Base-by-base conservation (phyloP, 53 echinoderm and acorn worm genomes). In the Hippasteria phrygiana region DNA sequence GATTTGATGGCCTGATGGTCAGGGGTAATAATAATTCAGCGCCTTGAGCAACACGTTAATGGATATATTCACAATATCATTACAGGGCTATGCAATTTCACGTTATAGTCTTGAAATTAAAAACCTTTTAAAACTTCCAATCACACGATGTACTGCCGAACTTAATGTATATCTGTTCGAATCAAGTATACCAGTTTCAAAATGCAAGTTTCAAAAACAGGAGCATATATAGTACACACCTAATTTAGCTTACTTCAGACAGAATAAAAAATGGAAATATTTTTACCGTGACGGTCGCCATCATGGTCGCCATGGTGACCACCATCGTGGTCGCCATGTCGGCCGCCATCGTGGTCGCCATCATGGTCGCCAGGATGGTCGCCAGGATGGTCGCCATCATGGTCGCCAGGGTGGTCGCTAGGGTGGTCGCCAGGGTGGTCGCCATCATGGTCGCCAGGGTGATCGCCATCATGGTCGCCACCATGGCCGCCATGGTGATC, bases 321-420 rank as follows among this genome's bases (percentile, higher is more conserved):
- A 48, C 27, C 62, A 33, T 56, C 17, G 22, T 62, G 41, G 40
- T 28, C 66, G 28, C 47, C 64, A 27, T 46, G 28, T 11, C 20
- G 41, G 40, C 36, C 77, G 14, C 45, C 38, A 18, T 28, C 33
- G 0, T 18, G 64, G 28, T 28, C 83, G 29, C 46, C 83, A 63
- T 82, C 77, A 48, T 20, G 50, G 35, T 55, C 55, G 24, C 59
- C 84, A 43, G 29, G 64, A 32, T 2, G 43, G 46, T 39, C 75
- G 29, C 75, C 47, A 31, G 36, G 12, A 0, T 26, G 55, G 37
- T 5, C 78, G 39, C 78, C 78, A 2, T 54, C 35, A 55, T 4
- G 77, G 77, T 10, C 35, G 33, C 75, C 53, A 34, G 1, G n/a
- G 3, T 17, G 65, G 43, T 27, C 69, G 27, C 43, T 45, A 18